Conservation (phyloP, 2,797 vertebrate species). For the Cygnus olor region DNA sequence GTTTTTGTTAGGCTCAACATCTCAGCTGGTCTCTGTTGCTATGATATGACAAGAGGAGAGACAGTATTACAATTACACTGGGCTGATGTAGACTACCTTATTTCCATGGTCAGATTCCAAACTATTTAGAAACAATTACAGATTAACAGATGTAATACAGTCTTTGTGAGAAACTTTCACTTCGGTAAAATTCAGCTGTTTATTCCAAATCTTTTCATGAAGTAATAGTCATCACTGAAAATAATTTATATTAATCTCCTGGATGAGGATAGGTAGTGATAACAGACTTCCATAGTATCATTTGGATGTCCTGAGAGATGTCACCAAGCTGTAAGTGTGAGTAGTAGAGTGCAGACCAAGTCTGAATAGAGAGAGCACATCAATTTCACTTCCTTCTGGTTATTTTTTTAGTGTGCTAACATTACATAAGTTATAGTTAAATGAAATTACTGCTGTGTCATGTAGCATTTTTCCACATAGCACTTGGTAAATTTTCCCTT, state of each 20-base stretch:
- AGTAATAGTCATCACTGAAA: not conserved
- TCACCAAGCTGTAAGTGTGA: not conserved
- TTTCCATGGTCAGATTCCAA: not conserved
- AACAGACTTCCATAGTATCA: not conserved
- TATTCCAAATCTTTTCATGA: not conserved
- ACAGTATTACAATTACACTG: not conserved
- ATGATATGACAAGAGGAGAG: not conserved
- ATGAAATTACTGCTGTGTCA: not conserved
- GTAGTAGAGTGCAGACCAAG: not conserved
- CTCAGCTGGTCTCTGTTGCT: not conserved
- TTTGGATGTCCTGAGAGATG: not conserved
- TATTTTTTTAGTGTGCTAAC: not conserved
- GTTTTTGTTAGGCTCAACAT: conserved; percentile 2
- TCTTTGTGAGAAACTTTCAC: not conserved
- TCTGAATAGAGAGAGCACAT: not conserved
- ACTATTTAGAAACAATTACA: not conserved
- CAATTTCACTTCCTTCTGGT: not conserved
- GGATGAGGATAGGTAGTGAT: not conserved
- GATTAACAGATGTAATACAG: not conserved
- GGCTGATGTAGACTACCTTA: not conserved
- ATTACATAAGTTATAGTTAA: not conserved
- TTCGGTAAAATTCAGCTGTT: not conserved
- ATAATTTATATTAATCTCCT: not conserved
- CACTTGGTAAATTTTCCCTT: not conserved
- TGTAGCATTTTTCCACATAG: not conserved